Evolutionary conservation across 1,140 invertebrate genomes (phyloP), one percentile per base, ranked within the genome.

Genomic region (Potamilus streckersoni): DNA sequence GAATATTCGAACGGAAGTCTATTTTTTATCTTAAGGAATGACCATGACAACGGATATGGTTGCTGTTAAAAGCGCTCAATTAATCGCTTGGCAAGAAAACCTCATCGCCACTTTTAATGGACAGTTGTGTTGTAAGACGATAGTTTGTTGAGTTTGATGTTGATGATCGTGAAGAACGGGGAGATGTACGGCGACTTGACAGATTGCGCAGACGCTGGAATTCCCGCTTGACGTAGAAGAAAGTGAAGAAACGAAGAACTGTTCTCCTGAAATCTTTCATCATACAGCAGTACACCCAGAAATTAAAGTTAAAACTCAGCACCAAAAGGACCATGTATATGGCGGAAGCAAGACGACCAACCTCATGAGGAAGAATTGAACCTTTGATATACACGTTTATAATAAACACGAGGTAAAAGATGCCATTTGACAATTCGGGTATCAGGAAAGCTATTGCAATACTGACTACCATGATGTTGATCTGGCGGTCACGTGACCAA

Each of bases 201-300:
- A 49, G 38, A 49, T 8, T 49, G 38, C 59, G 63, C n/a, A 27
- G 2, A 8, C 56, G 8, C 20, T 16, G 60, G n/a, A 17, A 20
- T 15, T 60, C 23, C 1, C 14, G 61, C 27, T 69, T 72, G n/a
- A 77, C 57, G 14, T 13, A 27, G 23, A 31, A 58, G 58, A 63
- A 72, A 1, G 75, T 72, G 59, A 77, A 23, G 55, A 72, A 11
- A 15, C 61, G 23, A 1, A 77, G 12, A 17, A 73, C 15, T 15
- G 38, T 59, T 12, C 23, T n/a, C 2, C 75, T 66, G 59, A 77
- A 77, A 16, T 77, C 70, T 23, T 58, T 57, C 69, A 77, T 77
- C 75, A 77, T 77, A 8, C n/a, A 58, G 38, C 70, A 77, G 60
- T 77, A 77, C 8, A 77, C 73, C 75, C 69, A 73, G 65, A 77